phyloP scores from a whole-genome alignment of 2,888 invertebrate genomes.

The Desoria tigrina region DNA sequence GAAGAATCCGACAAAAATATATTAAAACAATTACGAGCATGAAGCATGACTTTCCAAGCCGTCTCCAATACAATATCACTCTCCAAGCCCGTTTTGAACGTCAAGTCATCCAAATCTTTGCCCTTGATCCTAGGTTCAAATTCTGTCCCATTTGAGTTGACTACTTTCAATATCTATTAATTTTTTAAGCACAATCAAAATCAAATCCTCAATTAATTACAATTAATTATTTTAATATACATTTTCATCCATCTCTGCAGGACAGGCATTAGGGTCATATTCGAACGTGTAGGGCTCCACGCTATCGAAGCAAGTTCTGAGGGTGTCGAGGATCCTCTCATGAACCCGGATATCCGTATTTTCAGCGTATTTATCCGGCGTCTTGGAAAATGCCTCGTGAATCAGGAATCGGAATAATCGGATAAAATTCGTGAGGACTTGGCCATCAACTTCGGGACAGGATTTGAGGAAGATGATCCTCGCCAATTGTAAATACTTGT shows the following conservation, averaged over 20 bases:
- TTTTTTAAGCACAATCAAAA: background rate
- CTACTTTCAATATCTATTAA: background rate
- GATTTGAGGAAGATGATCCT: constrained; percentile 26
- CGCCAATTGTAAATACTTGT: constrained; percentile 30
- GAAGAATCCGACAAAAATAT: background rate
- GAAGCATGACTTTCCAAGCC: constrained; percentile 33
- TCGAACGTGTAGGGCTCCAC: background rate
- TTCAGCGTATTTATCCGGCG: constrained; percentile 28
- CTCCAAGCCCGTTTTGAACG: constrained; percentile 4
- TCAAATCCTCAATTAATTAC: background rate
- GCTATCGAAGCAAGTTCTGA: constrained; percentile 19
- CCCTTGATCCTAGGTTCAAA: background rate
- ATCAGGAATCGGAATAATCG: constrained; percentile 32
- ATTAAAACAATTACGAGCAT: constrained; percentile 19
- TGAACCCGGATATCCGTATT: constrained; percentile 25
- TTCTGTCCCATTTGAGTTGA: background rate
- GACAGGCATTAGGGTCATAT: background rate
- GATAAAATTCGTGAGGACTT: constrained; percentile 21
- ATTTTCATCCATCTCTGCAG: too few relatives aligned
- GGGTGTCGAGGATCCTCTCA: constrained; percentile 20
- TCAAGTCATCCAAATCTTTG: background rate
- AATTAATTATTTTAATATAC: background rate
- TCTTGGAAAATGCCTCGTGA: constrained; percentile 20
- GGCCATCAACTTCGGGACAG: constrained; percentile 23
- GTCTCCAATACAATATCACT: constrained; percentile 31